phyloP scores from a whole-genome alignment of 30 jellyfish, hydroid and myxozoan genomes.

The Hydractinia echinata region DNA sequence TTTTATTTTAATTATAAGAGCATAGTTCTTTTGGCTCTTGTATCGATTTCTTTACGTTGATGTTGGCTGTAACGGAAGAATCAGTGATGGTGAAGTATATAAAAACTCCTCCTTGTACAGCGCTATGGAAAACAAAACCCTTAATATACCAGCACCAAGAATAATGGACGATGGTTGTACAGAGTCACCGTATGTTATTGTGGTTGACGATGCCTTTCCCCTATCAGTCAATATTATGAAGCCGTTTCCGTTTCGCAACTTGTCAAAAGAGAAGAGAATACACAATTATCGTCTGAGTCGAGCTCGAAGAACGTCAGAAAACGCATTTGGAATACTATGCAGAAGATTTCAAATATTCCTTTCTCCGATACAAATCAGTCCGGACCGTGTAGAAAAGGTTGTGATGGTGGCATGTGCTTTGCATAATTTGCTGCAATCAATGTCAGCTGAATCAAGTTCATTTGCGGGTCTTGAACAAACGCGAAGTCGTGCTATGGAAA shows the following conservation, averaged over 20 bases:
- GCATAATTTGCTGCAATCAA: not conserved
- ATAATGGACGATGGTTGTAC: not conserved
- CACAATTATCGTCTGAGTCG: slow-evolving; percentile 6
- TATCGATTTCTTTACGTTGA: slow-evolving; percentile 37
- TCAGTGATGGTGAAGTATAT: slow-evolving; percentile 48
- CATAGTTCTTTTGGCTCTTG: slow-evolving; percentile 49
- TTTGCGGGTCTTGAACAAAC: not conserved
- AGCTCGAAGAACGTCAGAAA: not conserved
- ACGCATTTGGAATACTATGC: slow-evolving; percentile 16
- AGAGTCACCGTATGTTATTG: slow-evolving; percentile 17
- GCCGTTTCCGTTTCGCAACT: slow-evolving; percentile 13
- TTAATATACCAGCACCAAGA: not conserved
- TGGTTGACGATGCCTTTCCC: slow-evolving; percentile 21
- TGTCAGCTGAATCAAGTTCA: not conserved
- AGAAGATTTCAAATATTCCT: slow-evolving; percentile 4
- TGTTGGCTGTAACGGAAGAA: slow-evolving; percentile 51
- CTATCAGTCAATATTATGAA: slow-evolving; percentile 10
- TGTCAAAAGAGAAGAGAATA: slow-evolving; percentile 12
- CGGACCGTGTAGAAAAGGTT: not conserved
- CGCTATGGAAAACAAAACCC: not conserved
- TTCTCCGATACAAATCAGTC: slow-evolving; percentile 9
- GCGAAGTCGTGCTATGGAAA: not conserved
- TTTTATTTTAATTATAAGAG: slow-evolving; percentile 39
- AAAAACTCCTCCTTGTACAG: slow-evolving; percentile 11
- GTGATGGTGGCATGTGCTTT: slow-evolving; percentile 1